phyloP scores from a whole-genome alignment of 2,113 vertebrate genomes.

The Podocnemis expansa region DNA sequence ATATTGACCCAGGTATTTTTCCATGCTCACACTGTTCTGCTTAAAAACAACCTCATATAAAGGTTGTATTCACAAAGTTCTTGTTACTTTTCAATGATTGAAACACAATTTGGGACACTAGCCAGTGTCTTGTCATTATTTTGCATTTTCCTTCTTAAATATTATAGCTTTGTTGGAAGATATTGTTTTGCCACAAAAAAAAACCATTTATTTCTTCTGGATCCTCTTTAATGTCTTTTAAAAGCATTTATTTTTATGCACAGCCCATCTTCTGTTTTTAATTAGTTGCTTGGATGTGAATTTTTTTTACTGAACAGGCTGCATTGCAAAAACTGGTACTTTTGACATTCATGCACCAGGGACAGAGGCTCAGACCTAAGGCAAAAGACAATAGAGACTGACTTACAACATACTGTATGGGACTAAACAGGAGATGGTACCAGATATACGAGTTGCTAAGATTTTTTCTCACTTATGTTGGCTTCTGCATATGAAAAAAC shows the following conservation, averaged over 20 bases:
- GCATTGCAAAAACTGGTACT: conserved; percentile 21
- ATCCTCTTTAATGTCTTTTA: conserved; percentile 1
- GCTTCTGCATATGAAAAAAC: conserved; percentile 46
- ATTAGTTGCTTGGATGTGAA: conserved; percentile 36
- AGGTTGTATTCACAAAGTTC: not conserved
- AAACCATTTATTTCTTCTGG: not conserved
- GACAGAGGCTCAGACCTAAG: conserved; percentile 11
- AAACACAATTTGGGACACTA: not conserved
- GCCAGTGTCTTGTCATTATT: not conserved
- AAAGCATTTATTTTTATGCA: conserved; percentile 28
- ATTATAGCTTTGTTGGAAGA: not conserved
- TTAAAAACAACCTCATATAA: not conserved
- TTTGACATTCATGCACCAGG: conserved; percentile 19
- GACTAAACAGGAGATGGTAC: conserved; percentile 13
- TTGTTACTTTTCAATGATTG: not conserved
- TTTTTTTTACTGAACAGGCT: conserved; percentile 32
- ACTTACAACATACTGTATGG: not conserved
- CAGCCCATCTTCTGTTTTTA: conserved; percentile 34
- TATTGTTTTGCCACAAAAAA: not conserved
- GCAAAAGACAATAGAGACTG: conserved; percentile 40
- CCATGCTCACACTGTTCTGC: not conserved
- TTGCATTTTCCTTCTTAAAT: not conserved
- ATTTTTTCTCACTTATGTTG: conserved; percentile 36
- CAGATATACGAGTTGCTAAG: conserved; percentile 29
- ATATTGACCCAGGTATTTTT: not conserved